Evolutionary conservation across 37 sponge, comb jelly and placozoan species (phyloP), one percentile per base, ranked within the genome.

Genomic region (Hormiphora californensis): DNA sequence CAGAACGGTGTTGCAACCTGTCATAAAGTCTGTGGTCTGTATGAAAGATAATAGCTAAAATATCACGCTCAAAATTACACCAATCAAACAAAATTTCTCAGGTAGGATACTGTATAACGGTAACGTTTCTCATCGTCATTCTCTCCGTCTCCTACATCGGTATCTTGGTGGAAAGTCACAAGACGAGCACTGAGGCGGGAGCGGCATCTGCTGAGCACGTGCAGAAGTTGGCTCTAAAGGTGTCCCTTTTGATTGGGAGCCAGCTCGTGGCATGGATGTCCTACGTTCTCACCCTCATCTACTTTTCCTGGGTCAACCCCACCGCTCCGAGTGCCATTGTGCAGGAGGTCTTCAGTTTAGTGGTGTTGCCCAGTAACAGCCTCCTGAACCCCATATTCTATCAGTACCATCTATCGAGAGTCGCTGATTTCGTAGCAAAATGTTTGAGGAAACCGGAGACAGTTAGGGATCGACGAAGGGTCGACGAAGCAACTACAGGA

Each of bases 191-290:
- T 23, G 22, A 73, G 25, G 15, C 9, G 23, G 23, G 7, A n/a
- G n/a, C n/a, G n/a, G n/a, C n/a, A n/a, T n/a, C n/a, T n/a, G n/a
- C n/a, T n/a, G n/a, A n/a, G n/a, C n/a, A 5, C 9, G 9, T 4
- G 23, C 30, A 23, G n/a, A 57, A 4, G 9, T 57, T 57, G 12
- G 23, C 41, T 28, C 5, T 41, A 1, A 73, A 73, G 25, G 35
- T 73, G 23, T n/a, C 44, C 2, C 41, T 73, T 23, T 43, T 73
- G 44, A 73, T 73, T 21, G 81, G 44, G 0, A 28, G 46, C 1
- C 81, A 73, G 44, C 23, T 73, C 9, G 38, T 41, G 0, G 40
- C 46, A 22, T 73, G 81, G 81, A 40, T 73, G 0, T 28, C 81
- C 40, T 73, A 27, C 25, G 23, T 73, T 15, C 4, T 39, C 0